Conservation (phyloP, 2,113 vertebrate genomes). For the Vulpes lagopus region DNA sequence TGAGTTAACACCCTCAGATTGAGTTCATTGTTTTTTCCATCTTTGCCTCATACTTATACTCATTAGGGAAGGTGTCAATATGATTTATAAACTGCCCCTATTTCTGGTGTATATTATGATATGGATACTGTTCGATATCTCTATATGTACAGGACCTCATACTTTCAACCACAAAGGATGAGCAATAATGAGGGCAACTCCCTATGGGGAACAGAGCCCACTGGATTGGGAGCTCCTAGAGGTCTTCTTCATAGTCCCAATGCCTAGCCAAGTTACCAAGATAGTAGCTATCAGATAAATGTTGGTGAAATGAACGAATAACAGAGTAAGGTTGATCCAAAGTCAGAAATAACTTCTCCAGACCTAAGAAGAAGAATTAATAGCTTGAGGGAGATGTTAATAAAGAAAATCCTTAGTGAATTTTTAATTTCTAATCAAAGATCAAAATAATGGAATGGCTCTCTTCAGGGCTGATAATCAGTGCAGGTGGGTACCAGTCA, state of each 20-base stretch:
- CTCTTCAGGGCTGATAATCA: constrained; percentile 16
- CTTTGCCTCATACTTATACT: neutral
- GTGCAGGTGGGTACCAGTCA: neutral
- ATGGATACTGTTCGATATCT: neutral
- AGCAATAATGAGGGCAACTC: neutral
- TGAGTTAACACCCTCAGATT: neutral
- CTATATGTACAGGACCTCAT: neutral
- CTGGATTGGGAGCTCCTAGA: neutral
- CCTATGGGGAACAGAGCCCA: neutral
- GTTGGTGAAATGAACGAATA: constrained; percentile 4
- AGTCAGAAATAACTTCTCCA: constrained; percentile 1
- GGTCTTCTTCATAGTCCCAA: neutral
- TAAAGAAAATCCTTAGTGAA: constrained; percentile 51
- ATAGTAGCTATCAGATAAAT: neutral
- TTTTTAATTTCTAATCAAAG: constrained; percentile 41
- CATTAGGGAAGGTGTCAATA: neutral
- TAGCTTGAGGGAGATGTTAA: neutral
- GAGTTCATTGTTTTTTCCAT: neutral
- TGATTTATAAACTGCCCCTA: neutral
- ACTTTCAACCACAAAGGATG: neutral
- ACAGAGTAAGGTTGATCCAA: constrained; percentile 12
- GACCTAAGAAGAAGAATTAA: constrained; percentile 36
- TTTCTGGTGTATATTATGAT: constrained; percentile 3
- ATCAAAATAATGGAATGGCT: constrained; percentile 21
- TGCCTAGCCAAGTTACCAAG: neutral